Conservation (phyloP, 2,888 invertebrate genomes). For the Blastobasis adustella region DNA sequence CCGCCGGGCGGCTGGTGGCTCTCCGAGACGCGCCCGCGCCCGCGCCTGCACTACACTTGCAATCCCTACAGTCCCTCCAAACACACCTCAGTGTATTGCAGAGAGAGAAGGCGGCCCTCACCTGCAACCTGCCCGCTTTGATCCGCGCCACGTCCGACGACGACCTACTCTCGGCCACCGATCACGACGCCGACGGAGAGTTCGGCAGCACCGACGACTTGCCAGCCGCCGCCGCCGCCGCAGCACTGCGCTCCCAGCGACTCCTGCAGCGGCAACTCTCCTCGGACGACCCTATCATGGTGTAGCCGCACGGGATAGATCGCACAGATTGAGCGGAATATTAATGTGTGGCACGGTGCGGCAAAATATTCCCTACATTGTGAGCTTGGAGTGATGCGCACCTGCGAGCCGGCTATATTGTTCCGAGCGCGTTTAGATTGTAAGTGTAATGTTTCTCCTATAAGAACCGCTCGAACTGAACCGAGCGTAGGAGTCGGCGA, state of each 20-base stretch:
- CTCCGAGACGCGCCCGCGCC: slow-evolving; percentile 72
- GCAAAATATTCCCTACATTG: too few species aligned
- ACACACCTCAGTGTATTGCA: slow-evolving; percentile 87
- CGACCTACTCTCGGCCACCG: slow-evolving; percentile 85
- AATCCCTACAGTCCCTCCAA: slow-evolving; percentile 78
- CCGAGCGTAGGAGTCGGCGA: too few species aligned
- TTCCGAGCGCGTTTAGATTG: too few species aligned
- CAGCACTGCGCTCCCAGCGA: slow-evolving; percentile 53
- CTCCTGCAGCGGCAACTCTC: slow-evolving; percentile 64
- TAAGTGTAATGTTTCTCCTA: too few species aligned
- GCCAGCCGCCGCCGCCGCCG: slow-evolving; percentile 49
- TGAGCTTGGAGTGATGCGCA: too few species aligned
- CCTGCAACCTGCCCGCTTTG: slow-evolving; percentile 85
- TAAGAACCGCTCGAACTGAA: too few species aligned
- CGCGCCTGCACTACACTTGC: slow-evolving; percentile 71
- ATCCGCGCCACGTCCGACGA: slow-evolving; percentile 91
- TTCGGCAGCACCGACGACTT: slow-evolving; percentile 78
- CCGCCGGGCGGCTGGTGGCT: slow-evolving; percentile 84
- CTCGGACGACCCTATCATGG: slow-evolving; percentile 72
- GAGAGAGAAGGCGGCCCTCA: slow-evolving; percentile 87
- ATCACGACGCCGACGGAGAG: slow-evolving; percentile 87
- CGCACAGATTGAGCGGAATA: too few species aligned
- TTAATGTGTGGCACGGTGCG: too few species aligned
- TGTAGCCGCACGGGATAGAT: slow-evolving; percentile 24
- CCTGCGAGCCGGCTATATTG: too few species aligned